These are phyloP conservation scores for Babylonia areolata DNA, from an alignment of 1,140 invertebrate species.

Conservation along the genomic window DNA sequence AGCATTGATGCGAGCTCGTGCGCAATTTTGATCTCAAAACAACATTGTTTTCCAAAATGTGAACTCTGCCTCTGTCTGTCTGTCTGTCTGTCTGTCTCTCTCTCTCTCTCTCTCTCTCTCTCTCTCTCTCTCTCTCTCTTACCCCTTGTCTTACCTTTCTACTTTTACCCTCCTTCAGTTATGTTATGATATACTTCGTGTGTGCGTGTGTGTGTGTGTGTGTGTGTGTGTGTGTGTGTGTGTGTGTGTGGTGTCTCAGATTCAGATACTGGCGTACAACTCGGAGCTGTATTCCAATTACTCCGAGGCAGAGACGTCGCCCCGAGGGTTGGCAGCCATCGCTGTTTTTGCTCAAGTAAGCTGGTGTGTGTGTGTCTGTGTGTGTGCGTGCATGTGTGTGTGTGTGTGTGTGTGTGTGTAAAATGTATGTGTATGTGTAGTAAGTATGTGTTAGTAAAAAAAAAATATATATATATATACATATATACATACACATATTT, in stretches of 20 bases:
- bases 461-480: too few relatives aligned
- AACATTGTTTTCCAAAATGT: too few relatives aligned
- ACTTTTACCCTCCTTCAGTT: neutral
- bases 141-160: neutral
- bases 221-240: neutral
- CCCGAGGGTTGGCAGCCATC: conserved; percentile 89
- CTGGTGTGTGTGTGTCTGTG: neutral
- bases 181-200: neutral
- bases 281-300: conserved; percentile 94
- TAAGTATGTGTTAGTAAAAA: too few relatives aligned
- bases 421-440: too few relatives aligned
- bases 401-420: too few relatives aligned
- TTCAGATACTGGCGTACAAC: conserved; percentile 96
- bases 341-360: conserved; percentile 91
- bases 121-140: conserved; percentile 21
- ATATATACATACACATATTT: too few relatives aligned
- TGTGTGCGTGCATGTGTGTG: neutral
- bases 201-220: neutral
- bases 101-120: neutral
- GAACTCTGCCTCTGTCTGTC: neutral
- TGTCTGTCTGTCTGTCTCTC: conserved; percentile 1
- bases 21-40: too few relatives aligned
- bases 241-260: conserved; percentile 79
- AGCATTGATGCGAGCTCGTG: too few relatives aligned
- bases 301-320: conserved; percentile 91